Conservation (phyloP, 2,113 vertebrate species). For the Myiagra hebetior region DNA sequence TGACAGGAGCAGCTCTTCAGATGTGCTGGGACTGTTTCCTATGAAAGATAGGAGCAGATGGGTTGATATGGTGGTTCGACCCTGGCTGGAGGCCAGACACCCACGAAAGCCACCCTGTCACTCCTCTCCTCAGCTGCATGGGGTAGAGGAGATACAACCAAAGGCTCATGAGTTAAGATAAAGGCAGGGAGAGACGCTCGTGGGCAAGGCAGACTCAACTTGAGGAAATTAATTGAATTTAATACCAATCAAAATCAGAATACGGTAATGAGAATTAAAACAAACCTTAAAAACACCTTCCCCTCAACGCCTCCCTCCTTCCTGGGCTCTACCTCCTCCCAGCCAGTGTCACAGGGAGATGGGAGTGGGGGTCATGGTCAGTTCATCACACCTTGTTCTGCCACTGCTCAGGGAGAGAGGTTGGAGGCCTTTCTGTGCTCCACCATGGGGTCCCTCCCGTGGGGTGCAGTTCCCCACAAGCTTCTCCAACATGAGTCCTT, state of each 20-base stretch:
- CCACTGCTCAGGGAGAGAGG: neutral
- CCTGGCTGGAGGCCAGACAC: neutral
- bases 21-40: neutral
- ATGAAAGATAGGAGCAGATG: neutral
- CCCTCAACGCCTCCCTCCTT: neutral
- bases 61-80: rapidly evolving
- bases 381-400: neutral
- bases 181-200: neutral
- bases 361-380: neutral
- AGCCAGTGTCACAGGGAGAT: neutral
- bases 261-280: neutral
- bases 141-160: neutral
- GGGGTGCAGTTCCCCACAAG: too few relatives aligned
- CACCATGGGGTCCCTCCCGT: rapidly evolving
- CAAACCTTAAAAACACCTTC: neutral
- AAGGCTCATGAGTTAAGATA: neutral
- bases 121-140: neutral
- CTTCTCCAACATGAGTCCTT: neutral
- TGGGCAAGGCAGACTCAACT: neutral
- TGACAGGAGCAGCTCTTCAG: neutral
- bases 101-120: neutral
- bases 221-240: neutral
- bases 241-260: neutral
- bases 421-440: neutral
- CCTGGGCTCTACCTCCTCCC: neutral